phyloP scores from a whole-genome alignment of 2,797 vertebrate species.

The Falco cherrug region DNA sequence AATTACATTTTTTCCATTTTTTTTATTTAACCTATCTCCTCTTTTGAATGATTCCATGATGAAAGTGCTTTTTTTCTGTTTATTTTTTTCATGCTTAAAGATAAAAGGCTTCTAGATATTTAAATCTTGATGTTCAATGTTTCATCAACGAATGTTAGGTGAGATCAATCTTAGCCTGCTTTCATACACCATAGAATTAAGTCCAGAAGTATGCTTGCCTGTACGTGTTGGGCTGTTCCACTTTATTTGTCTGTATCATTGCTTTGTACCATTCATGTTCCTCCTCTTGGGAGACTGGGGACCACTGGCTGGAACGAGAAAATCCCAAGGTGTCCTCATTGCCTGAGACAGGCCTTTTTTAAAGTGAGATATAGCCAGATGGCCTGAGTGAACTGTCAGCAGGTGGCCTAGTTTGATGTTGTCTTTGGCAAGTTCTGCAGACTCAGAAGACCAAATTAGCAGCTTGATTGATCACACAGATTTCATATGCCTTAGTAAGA shows the following conservation, averaged over 20 bases:
- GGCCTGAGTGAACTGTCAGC: not conserved
- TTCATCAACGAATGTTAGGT: not conserved
- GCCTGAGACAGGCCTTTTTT: not conserved
- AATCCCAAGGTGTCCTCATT: not conserved
- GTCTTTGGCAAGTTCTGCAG: not conserved
- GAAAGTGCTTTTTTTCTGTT: not conserved
- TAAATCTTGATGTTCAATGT: not conserved
- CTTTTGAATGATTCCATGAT: not conserved
- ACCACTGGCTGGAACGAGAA: not conserved
- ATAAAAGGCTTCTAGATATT: not conserved
- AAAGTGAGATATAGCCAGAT: not conserved
- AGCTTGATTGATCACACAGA: slow-evolving; percentile 1
- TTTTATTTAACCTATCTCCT: not conserved
- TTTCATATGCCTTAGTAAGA: not conserved
- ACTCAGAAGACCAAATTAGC: slow-evolving; percentile 25
- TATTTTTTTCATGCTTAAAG: not conserved
- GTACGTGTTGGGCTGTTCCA: not conserved
- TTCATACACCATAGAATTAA: not conserved
- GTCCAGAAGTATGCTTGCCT: not conserved
- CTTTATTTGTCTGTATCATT: not conserved
- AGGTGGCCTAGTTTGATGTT: not conserved
- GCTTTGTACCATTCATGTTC: not conserved
- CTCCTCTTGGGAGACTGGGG: not conserved
- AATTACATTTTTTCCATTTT: not conserved
- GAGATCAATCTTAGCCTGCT: not conserved